These are phyloP conservation scores for Hanleya hanleyi DNA, from an alignment of 2,888 invertebrate genomes.

Conservation along the genomic window DNA sequence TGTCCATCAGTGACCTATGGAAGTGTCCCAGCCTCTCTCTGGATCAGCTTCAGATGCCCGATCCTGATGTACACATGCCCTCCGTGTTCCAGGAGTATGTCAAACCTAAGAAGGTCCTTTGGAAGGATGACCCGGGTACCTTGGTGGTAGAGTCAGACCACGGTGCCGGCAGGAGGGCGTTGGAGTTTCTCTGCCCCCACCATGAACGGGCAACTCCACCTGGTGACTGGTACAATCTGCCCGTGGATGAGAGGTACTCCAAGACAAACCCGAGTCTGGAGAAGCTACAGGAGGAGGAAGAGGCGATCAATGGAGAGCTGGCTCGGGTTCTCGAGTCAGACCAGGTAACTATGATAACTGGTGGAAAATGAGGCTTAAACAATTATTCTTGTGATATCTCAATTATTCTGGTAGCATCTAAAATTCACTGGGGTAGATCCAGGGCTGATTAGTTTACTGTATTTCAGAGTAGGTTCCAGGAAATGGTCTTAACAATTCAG, in stretches of 20 bases:
- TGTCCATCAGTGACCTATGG: neutral
- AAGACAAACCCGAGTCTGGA: slow-evolving; percentile 60
- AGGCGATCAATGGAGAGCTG: slow-evolving; percentile 59
- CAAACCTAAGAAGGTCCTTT: slow-evolving; percentile 52
- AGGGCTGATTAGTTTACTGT: neutral
- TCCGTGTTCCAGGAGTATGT: neutral
- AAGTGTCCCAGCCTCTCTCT: neutral
- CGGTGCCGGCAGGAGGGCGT: slow-evolving; percentile 10
- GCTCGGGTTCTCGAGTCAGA: slow-evolving; percentile 59
- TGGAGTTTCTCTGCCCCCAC: slow-evolving; percentile 1
- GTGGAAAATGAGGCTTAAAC: too few species aligned
- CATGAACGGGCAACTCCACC: slow-evolving; percentile 55
- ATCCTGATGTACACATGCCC: neutral
- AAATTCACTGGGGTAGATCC: neutral
- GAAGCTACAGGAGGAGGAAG: slow-evolving; percentile 60
- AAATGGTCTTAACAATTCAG: neutral
- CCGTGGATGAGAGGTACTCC: slow-evolving; percentile 62
- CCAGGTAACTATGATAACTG: slow-evolving; percentile 46
- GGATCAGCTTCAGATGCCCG: neutral
- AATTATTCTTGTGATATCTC: neutral
- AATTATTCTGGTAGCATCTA: too few species aligned
- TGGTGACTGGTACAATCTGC: slow-evolving; percentile 63
- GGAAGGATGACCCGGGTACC: slow-evolving; percentile 52
- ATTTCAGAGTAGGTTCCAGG: neutral
- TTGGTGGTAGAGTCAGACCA: slow-evolving; percentile 7